A percentile compares a stretch with the other conserved stretches of the same genome.
phyloP scores from a whole-genome alignment of 2,113 vertebrate species.

The Acinonyx jubatus region DNA sequence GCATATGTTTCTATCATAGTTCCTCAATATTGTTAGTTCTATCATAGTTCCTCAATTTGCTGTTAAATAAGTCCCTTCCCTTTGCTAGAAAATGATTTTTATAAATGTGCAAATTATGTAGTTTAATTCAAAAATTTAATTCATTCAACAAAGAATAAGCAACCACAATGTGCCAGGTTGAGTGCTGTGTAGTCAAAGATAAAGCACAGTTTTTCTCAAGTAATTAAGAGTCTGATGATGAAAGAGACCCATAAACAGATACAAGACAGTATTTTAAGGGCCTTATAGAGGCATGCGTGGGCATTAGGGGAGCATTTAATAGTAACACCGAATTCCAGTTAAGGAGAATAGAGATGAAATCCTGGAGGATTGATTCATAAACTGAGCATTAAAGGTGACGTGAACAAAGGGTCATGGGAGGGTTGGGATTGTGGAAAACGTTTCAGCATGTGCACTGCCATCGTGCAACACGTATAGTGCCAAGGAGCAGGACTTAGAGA shows the following conservation, averaged over 20 bases:
- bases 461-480: background rate
- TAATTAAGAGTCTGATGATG: background rate
- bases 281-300: background rate
- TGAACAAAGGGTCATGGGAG: background rate
- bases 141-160: background rate
- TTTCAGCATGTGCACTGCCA: background rate
- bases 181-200: background rate
- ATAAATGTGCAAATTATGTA: background rate
- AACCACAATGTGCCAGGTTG: background rate
- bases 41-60: constrained; percentile 27
- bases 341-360: background rate
- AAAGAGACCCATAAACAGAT: background rate
- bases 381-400: background rate
- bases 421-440: background rate
- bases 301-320: background rate
- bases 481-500: background rate
- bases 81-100: constrained; percentile 3
- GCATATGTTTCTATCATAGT: constrained; percentile 34
- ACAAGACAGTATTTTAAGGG: background rate
- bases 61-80: background rate
- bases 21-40: constrained; percentile 22
- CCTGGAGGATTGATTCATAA: background rate
- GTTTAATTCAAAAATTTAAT: constrained; percentile 32
- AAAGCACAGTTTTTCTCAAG: background rate
- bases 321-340: background rate